These are phyloP conservation scores for Carcharodon carcharias DNA, from an alignment of 2,797 vertebrate species.

Conservation along the genomic window DNA sequence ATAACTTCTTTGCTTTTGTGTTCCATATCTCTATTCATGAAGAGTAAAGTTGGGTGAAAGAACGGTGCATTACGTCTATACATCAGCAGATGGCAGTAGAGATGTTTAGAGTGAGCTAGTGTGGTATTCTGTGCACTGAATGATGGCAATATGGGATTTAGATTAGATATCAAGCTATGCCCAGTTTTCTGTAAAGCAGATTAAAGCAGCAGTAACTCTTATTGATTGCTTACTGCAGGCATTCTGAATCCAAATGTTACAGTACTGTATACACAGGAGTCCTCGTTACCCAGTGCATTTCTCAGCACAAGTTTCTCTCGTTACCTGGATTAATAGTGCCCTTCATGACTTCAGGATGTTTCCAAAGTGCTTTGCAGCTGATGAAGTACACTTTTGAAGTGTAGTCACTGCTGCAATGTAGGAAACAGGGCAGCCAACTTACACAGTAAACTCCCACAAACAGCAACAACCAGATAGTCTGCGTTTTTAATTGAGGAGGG, in stretches of 20 bases:
- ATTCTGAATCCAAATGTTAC: neutral
- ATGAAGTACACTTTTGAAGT: neutral
- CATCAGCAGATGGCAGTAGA: conserved; percentile 23
- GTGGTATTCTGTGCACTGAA: neutral
- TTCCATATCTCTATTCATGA: no score
- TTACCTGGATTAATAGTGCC: no score
- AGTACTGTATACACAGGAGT: neutral
- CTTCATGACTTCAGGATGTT: neutral
- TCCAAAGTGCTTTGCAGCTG: neutral
- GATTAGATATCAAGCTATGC: neutral
- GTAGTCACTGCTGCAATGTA: neutral
- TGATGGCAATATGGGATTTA: neutral
- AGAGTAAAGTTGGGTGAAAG: neutral
- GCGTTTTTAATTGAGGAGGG: neutral
- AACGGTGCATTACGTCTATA: neutral
- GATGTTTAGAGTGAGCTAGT: neutral
- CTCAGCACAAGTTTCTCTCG: neutral
- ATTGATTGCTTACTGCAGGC: neutral
- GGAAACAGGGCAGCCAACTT: neutral
- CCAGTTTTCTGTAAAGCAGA: neutral
- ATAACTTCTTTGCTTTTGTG: neutral
- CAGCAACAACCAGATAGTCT: neutral
- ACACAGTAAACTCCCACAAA: neutral
- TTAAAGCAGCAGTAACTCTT: neutral
- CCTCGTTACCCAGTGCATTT: neutral